Percentiles rank a stretch among this genome's conserved stretches.
phyloP scores from a whole-genome alignment of 2,888 invertebrate species.

The Andrena camellia region DNA sequence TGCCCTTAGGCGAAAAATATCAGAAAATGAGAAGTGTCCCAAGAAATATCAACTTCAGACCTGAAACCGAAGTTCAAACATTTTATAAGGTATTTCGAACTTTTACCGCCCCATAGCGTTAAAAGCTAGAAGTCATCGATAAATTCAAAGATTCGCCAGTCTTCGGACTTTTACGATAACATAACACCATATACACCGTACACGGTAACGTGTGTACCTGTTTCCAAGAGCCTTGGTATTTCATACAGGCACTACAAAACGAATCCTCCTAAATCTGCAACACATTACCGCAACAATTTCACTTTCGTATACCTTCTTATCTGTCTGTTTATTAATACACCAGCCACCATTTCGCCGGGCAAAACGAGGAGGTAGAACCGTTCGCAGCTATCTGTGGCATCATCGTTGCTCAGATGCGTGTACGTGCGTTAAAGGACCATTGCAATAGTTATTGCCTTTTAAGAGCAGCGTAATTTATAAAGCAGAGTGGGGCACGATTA shows the following conservation, averaged over 20 bases:
- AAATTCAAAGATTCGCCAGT: too few relatives aligned
- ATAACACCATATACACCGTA: background rate
- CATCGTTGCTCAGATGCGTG: background rate
- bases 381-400: background rate
- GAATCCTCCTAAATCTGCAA: background rate
- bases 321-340: conserved; percentile 6
- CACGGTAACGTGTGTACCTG: conserved; percentile 17
- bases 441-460: conserved; percentile 8
- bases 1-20: too few relatives aligned
- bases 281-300: background rate
- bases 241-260: background rate
- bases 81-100: too few relatives aligned
- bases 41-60: too few relatives aligned
- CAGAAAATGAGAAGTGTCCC: too few relatives aligned
- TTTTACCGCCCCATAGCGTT: too few relatives aligned
- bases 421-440: background rate
- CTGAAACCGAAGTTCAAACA: too few relatives aligned
- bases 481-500: conserved; percentile 17
- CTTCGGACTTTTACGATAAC: too few relatives aligned
- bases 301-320: background rate
- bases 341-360: background rate
- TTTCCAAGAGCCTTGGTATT: background rate
- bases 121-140: too few relatives aligned
- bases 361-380: background rate
- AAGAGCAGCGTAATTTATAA: conserved; percentile 34